Conservation (phyloP, 2,113 vertebrate genomes). For the Perccottus glenii region DNA sequence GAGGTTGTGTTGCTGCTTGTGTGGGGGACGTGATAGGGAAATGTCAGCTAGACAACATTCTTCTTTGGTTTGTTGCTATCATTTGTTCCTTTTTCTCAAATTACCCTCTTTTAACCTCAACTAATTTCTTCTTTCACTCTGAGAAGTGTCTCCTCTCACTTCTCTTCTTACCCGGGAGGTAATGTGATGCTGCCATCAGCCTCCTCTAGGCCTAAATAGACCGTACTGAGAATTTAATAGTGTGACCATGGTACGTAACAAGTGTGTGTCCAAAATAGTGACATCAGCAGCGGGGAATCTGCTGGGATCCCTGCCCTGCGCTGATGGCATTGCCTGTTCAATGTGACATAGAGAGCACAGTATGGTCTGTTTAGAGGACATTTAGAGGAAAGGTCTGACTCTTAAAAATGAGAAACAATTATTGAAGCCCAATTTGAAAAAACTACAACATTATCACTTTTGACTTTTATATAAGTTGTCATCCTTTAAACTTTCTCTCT, state of each 20-base stretch:
- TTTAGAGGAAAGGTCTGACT: too few species aligned
- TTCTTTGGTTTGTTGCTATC: conserved; percentile 10
- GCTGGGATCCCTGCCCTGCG: conserved; percentile 69
- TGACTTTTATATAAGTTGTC: too few species aligned
- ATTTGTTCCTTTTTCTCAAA: background rate
- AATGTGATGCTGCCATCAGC: conserved; percentile 69
- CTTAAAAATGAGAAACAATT: too few species aligned
- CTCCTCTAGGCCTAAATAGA: conserved; percentile 80
- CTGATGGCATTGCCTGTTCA: conserved; percentile 41
- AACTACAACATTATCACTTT: too few species aligned
- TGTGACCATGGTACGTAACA: conserved; percentile 82
- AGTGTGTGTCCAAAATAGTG: conserved; percentile 78
- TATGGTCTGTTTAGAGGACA: too few species aligned
- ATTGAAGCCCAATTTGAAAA: too few species aligned
- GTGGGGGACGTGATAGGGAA: background rate
- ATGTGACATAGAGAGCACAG: background rate
- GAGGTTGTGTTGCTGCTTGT: conserved; percentile 21
- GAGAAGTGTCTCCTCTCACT: conserved; percentile 15
- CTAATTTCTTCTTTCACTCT: background rate
- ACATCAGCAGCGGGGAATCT: conserved; percentile 80
- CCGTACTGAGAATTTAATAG: conserved; percentile 81
- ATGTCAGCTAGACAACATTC: conserved; percentile 2
- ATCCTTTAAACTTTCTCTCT: too few species aligned
- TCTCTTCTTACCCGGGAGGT: conserved; percentile 64
- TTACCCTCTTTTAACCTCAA: conserved; percentile 22